Evolutionary conservation across 1,140 invertebrate genomes (phyloP), one percentile per base, ranked within the genome.

Genomic region (Diorhabda sublineata): DNA sequence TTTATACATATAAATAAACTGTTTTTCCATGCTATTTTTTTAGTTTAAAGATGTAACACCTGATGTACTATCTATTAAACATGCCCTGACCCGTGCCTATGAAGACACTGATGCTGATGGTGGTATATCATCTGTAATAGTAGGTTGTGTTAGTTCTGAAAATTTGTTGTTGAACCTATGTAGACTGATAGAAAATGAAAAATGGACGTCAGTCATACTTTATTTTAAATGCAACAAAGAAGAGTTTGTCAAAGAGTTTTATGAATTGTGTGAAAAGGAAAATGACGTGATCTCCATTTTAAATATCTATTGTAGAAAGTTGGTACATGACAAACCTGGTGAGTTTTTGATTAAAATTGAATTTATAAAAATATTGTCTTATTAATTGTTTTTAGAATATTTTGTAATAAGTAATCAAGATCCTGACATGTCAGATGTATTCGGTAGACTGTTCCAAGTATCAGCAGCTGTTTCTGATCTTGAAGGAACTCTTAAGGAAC

Each of bases 291-390:
- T 87, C n/a, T 86, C 86, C 6, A 85, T 91, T 64, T 82, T 92
- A 57, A 89, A 87, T 80, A 86, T 91, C 71, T 92, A 90, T 78
- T 91, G 90, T 75, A 86, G 84, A 73, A 86, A 90, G 73, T 78
- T 91, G 66, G 86, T 89, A 52, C 86, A 89, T 73, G 88, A 91
- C 72, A 86, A 86, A 81, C 82, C 86, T 72, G 89, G 90, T 89
- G 82, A 80, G 69, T 26, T 26, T 26, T 26, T 26, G 1, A 26
- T 4, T 52, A 52, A 52, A 52, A 4, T 52, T 2, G 2, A 6
- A 6, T 52, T 52, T 52, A 52, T 52, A 9, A 52, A 9, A 6
- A 9, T 6, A 52, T 6, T 9, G 47, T 52, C 5, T 52, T 52
- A 6, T 52, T 41, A 59, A 64, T 43, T 67, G 41, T 63, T 68